phyloP scores from a whole-genome alignment of 2,888 invertebrate species.

The Colostygia pectinataria region DNA sequence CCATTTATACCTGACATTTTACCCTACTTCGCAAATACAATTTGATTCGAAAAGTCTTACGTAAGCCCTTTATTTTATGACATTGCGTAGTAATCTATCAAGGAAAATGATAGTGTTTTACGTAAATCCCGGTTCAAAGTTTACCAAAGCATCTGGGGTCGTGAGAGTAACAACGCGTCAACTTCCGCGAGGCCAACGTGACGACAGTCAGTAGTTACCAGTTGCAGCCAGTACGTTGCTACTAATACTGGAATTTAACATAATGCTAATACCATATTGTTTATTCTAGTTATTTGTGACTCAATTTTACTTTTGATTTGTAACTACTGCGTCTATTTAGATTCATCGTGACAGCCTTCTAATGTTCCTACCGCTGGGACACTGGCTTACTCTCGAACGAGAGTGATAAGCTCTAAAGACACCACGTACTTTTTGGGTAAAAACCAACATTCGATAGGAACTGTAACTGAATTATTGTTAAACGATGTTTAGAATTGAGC shows the following conservation, averaged over 20 bases:
- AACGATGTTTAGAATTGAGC: too few species aligned
- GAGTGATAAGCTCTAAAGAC: too few species aligned
- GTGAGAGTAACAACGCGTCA: not conserved
- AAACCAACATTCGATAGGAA: too few species aligned
- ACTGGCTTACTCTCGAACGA: too few species aligned
- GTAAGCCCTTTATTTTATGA: too few species aligned
- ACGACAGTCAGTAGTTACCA: not conserved
- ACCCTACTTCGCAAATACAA: too few species aligned
- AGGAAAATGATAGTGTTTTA: not conserved
- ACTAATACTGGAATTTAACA: constrained; percentile 11
- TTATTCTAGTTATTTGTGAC: not conserved
- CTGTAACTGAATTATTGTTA: too few species aligned
- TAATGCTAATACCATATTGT: constrained; percentile 11
- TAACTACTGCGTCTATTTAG: not conserved
- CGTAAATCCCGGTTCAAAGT: constrained; percentile 13
- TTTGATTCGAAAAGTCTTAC: too few species aligned
- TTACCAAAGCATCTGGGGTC: constrained; percentile 8
- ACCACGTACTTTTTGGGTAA: too few species aligned
- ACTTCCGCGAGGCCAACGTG: constrained; percentile 11
- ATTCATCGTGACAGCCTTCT: too few species aligned
- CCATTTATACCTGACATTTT: too few species aligned
- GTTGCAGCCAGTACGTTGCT: constrained; percentile 4
- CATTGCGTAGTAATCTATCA: not conserved
- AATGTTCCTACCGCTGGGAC: too few species aligned
- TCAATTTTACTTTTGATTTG: not conserved